Evolutionary conservation across 1,140 invertebrate genomes (phyloP).

Genomic region (Belonocnema kinseyi): DNA sequence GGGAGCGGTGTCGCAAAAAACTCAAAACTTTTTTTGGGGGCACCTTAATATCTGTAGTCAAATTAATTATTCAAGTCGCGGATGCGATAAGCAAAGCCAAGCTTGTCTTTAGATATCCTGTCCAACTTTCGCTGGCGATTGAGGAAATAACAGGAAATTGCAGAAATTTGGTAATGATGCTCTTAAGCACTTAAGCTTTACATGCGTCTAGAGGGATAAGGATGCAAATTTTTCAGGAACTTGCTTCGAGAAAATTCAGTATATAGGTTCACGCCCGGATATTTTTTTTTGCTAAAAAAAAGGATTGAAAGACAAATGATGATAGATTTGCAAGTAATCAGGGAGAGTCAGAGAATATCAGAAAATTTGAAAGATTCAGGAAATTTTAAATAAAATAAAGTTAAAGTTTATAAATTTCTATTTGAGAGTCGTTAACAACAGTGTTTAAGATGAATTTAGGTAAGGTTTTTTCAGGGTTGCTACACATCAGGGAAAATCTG

Average conservation of each 20-base stretch:
- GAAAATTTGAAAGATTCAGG: too few species aligned
- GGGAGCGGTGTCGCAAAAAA: too few species aligned
- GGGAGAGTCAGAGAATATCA: too few species aligned
- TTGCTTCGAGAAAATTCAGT: not conserved
- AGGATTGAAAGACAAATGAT: not conserved
- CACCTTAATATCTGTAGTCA: too few species aligned
- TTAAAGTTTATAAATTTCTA: too few species aligned
- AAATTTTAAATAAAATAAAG: too few species aligned
- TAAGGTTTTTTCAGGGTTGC: too few species aligned
- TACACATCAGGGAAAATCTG: too few species aligned
- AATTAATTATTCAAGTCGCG: not conserved
- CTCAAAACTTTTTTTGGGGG: too few species aligned
- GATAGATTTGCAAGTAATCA: not conserved
- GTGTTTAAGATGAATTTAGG: too few species aligned
- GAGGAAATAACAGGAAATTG: not conserved
- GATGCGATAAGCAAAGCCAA: not conserved
- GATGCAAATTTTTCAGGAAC: constrained; percentile 15
- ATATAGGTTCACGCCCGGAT: not conserved
- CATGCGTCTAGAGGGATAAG: not conserved
- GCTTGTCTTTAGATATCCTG: not conserved
- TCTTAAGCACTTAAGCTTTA: constrained; percentile 7
- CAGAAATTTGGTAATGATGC: not conserved
- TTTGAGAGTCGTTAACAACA: too few species aligned
- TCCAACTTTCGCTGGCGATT: not conserved
- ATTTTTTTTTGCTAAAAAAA: not conserved